Evolutionary conservation across 2,797 vertebrate genomes (phyloP).

Genomic region (Phylloscopus collybita): DNA sequence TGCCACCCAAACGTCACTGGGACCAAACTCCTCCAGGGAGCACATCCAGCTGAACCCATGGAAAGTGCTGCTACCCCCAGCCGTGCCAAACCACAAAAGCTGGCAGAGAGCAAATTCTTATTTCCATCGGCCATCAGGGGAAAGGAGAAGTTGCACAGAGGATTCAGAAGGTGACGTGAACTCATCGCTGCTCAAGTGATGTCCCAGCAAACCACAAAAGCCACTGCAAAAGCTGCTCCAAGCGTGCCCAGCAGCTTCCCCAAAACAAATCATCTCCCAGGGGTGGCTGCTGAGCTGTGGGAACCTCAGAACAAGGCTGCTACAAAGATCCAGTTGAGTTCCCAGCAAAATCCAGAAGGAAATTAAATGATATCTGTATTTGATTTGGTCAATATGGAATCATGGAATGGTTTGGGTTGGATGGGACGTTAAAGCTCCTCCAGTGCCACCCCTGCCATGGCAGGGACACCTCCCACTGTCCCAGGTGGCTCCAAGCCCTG

Average conservation of each 20-base stretch:
- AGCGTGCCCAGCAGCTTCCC: rapidly evolving
- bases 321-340: background rate
- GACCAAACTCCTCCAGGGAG: background rate
- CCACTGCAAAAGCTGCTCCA: background rate
- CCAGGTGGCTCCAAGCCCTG: background rate
- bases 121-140: background rate
- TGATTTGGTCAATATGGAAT: background rate
- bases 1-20: background rate
- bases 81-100: background rate
- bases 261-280: background rate
- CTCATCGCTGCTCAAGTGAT: background rate
- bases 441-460: background rate
- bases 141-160: background rate
- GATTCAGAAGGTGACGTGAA: background rate
- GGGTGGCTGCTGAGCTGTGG: background rate
- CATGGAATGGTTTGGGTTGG: background rate
- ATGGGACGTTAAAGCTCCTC: rapidly evolving
- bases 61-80: background rate
- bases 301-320: background rate
- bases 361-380: background rate
- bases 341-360: background rate
- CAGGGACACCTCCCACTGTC: background rate
- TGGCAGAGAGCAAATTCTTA: background rate
- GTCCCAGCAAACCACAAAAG: background rate
- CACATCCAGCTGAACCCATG: background rate